A percentile compares a stretch with the other conserved stretches of the same genome.
Conservation (phyloP, 2,113 vertebrate genomes). For the Forbesichthys agassizii region DNA sequence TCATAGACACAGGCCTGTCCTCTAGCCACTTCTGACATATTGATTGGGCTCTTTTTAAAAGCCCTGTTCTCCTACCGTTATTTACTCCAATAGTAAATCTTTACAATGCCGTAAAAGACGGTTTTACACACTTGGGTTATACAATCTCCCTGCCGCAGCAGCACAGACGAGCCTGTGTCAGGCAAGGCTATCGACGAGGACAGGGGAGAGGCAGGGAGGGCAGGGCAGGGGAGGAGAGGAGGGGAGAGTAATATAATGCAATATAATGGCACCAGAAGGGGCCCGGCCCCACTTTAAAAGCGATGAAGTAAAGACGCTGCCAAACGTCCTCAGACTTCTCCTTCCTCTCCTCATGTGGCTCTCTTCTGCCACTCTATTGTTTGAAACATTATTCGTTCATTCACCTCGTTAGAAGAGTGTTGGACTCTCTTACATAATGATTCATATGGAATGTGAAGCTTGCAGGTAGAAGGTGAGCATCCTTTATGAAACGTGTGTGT, state of each 20-base stretch:
- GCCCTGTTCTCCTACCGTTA: slow-evolving; percentile 76
- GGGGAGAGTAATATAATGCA: slow-evolving; percentile 26
- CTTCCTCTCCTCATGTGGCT: slow-evolving; percentile 37
- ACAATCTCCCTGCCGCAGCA: slow-evolving; percentile 61
- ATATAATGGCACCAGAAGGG: slow-evolving; percentile 48
- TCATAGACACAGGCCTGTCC: slow-evolving; percentile 58
- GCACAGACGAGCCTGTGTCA: slow-evolving; percentile 65
- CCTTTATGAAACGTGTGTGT: slow-evolving; percentile 17
- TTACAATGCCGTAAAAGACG: slow-evolving; percentile 81
- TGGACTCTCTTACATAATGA: background rate
- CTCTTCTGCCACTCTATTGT: slow-evolving; percentile 38
- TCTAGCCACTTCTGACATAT: slow-evolving; percentile 74
- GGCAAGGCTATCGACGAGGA: slow-evolving; percentile 3
- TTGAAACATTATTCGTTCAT: slow-evolving; percentile 48
- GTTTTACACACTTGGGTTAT: slow-evolving; percentile 77
- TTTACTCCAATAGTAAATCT: slow-evolving; percentile 82
- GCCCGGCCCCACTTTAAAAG: slow-evolving; percentile 63
- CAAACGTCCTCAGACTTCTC: background rate
- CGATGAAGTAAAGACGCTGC: slow-evolving; percentile 44
- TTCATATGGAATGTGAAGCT: background rate
- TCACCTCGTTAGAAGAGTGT: background rate
- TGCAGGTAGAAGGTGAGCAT: background rate
- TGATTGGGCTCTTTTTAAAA: slow-evolving; percentile 78
- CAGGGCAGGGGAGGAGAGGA: slow-evolving; percentile 1
- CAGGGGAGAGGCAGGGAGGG: slow-evolving; percentile 25